Evolutionary conservation across 2,888 invertebrate species (phyloP), one percentile per base, ranked within the genome.

Genomic region (Tenthredo notha): DNA sequence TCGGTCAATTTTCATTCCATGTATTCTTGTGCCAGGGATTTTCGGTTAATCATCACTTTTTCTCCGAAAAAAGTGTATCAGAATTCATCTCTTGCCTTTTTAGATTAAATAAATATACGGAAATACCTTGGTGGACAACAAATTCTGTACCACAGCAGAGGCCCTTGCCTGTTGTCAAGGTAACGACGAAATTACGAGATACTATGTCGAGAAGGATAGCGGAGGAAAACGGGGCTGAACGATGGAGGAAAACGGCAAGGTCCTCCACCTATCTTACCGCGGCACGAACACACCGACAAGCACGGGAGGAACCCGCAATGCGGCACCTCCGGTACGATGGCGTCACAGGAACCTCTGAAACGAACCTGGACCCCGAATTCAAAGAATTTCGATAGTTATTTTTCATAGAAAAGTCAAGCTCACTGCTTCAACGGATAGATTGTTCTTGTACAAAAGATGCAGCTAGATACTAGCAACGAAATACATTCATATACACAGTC

Each of bases 231-330:
- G 80, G 61, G 65, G 61, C 21, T n/a, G 80, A 80, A 80, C 43
- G 80, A 80, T 18, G 50, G 77, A 77, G 77, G 50, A 43, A 77
- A 80, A 80, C 80, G 61, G 65, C 61, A 40, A 50, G 83, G 83
- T 83, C 29, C 70, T 83, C 83, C 70, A 83, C 83, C 70, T 70
- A 83, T 83, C 83, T 83, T 50, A 61, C 75, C 84, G 58, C 47
- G 77, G 77, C 84, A 67, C 84, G 77, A 84, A 78, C 77, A 84
- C 77, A 84, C 74, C 70, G 84, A 75, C 58, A 25, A 80, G 43
- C 33, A 77, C 84, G 78, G 84, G 84, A 84, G 77, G 65, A 84
- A 84, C 77, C 84, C 84, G 84, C 84, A 84, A 78, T 84, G 84
- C 84, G 84, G 84, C 77, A 84, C 83, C 83, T 65, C 67, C 40